Base-by-base conservation (phyloP, 2,797 vertebrate genomes). In the Myiothlypis coronata region DNA sequence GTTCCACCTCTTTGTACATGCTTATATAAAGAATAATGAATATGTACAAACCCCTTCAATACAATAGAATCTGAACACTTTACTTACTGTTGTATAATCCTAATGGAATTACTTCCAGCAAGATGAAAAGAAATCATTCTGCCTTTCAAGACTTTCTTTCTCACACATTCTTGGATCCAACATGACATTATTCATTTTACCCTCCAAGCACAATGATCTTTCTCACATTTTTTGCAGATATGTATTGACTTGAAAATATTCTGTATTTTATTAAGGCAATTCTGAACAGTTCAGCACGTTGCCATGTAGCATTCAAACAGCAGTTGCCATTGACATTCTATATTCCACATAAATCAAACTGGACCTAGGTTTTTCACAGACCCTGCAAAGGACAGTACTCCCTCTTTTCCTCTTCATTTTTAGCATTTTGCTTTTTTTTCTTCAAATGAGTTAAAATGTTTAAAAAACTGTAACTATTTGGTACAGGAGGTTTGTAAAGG, bases 11-110 rank as follows among this genome's bases (percentile, higher is more conserved):
- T 68, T 90, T 79, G 55, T 84, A 47, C 34, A 34, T 67, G 43
- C 75, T 82, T 65, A 70, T 63, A 67, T 60, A 82, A 90, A 90
- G 53, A 82, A 63, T 78, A 94, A 95, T 78, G 74, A 94, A 39
- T 80, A 93, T 34, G 67, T 79, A 95, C 55, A 65, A 90, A 95
- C 84, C 6, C 18, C 39, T 77, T 28, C 39, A 87, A 46, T 59
- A 84, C 74, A 92, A 90, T 32, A 79, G 70, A 79, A 87, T 59
- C 44, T 37, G 86, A 92, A 75, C 35, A 27, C 56, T 89, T 91
- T 80, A 76, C 60, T 87, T 63, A 26, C 28, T 84, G 59, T 17
- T 94, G 89, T 79, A 71, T 75, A 89, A 70, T 79, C 34, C 52
- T 41, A 69, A 95, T n/a, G 56, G 41, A 86, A 65, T 47, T 70